These are phyloP conservation scores for Zaprionus lineosus DNA, from an alignment of 2,888 invertebrate genomes.

Conservation along the genomic window DNA sequence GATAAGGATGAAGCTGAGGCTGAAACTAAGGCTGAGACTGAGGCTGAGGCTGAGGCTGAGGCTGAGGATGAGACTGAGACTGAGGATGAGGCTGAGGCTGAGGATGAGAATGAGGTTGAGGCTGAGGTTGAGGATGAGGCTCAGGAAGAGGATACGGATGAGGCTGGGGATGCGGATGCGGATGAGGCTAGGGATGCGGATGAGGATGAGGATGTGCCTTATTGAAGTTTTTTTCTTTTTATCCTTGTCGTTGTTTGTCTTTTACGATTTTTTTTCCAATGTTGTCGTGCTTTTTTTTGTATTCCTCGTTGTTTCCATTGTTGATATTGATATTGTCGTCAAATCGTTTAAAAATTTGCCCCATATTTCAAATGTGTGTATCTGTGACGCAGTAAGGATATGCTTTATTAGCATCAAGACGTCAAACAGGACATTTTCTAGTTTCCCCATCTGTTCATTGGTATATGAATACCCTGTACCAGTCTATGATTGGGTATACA, in stretches of 20 bases:
- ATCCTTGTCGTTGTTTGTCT: slow-evolving; percentile 7
- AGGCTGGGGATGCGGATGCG: slow-evolving; percentile 14
- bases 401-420: too few relatives aligned
- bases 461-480: too few relatives aligned
- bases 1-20: slow-evolving; percentile 29
- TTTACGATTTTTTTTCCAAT: slow-evolving; percentile 13
- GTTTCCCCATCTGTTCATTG: too few relatives aligned
- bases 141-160: slow-evolving; percentile 1
- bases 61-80: slow-evolving; percentile 7
- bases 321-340: slow-evolving; percentile 36
- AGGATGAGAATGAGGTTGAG: slow-evolving; percentile 30
- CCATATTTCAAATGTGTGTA: slow-evolving; percentile 16
- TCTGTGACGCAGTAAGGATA: neutral
- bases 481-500: too few relatives aligned
- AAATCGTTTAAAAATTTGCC: slow-evolving; percentile 38
- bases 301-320: too few relatives aligned
- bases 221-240: slow-evolving; percentile 34
- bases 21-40: too few relatives aligned
- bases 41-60: too few relatives aligned
- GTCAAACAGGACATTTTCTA: too few relatives aligned
- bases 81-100: slow-evolving; percentile 20
- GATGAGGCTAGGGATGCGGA: slow-evolving; percentile 26
- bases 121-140: too few relatives aligned
- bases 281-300: slow-evolving; percentile 31
- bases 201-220: slow-evolving; percentile 38